Conservation (phyloP, 2,888 invertebrate genomes). For the Drosophila fungiperda region DNA sequence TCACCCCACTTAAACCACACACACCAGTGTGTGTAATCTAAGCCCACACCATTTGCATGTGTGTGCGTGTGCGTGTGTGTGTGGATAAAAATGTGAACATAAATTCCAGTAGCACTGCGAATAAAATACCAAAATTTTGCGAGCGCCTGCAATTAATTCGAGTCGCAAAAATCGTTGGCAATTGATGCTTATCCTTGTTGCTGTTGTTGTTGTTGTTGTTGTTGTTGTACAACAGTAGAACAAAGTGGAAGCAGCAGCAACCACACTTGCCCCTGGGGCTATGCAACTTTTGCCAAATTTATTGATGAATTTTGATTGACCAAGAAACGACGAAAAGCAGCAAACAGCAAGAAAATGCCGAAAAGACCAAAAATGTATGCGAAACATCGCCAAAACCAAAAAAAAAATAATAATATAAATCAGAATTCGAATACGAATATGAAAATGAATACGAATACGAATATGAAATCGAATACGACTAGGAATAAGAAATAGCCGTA, state of each 20-base stretch:
- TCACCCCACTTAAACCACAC: constrained; percentile 38
- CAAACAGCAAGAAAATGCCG: not conserved
- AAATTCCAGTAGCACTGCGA: constrained; percentile 73
- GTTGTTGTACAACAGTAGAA: constrained; percentile 12
- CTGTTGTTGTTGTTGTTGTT: constrained; percentile 19
- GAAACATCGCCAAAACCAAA: constrained; percentile 21
- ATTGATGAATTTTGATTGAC: constrained; percentile 63
- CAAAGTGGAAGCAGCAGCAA: not conserved
- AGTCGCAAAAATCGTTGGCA: constrained; percentile 38
- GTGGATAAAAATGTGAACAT: constrained; percentile 63
- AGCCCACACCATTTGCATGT: constrained; percentile 47
- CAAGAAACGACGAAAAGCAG: constrained; percentile 10
- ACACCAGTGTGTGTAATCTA: constrained; percentile 40
- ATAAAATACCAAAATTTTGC: constrained; percentile 39
- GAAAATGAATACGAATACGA: not conserved
- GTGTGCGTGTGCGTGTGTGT: constrained; percentile 33
- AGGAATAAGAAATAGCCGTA: constrained; percentile 1
- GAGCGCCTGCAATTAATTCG: constrained; percentile 64
- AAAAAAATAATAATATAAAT: constrained; percentile 8
- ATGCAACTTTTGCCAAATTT: constrained; percentile 52
- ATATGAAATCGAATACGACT: not conserved
- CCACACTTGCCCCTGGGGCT: constrained; percentile 29
- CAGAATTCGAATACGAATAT: not conserved
- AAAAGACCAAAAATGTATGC: constrained; percentile 8
- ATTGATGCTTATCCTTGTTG: constrained; percentile 27